Evolutionary conservation across 2,113 vertebrate genomes (phyloP).

Genomic region (Caranx ignobilis): DNA sequence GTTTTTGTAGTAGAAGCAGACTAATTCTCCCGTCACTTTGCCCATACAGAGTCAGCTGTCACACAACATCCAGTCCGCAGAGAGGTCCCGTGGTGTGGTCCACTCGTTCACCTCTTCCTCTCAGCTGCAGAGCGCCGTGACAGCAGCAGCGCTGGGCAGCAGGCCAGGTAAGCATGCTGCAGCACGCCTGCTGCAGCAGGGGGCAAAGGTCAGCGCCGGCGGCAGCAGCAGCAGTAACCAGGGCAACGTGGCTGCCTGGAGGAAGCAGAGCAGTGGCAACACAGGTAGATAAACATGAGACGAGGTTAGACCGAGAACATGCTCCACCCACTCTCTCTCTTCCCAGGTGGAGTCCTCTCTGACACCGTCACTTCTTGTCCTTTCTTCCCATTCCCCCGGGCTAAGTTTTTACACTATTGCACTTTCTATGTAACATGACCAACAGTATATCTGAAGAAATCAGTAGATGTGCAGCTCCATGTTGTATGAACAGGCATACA

Average conservation of each 20-base stretch:
- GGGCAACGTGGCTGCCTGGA: conserved; percentile 89
- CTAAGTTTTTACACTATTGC: background rate
- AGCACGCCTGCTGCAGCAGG: conserved; percentile 83
- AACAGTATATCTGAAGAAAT: too few species aligned
- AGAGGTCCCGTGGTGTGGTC: conserved; percentile 85
- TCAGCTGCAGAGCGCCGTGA: conserved; percentile 90
- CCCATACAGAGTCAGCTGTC: conserved; percentile 87
- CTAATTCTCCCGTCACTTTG: background rate
- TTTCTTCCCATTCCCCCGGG: background rate
- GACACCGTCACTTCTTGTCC: background rate
- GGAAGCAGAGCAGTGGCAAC: conserved; percentile 88
- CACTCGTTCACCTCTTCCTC: conserved; percentile 90
- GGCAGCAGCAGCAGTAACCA: conserved; percentile 82
- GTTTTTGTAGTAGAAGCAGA: background rate
- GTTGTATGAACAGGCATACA: too few species aligned
- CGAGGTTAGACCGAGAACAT: conserved; percentile 7
- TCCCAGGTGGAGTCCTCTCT: conserved; percentile 9
- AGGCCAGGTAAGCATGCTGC: conserved; percentile 91
- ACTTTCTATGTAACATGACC: too few species aligned
- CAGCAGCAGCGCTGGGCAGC: conserved; percentile 86
- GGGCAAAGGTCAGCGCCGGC: conserved; percentile 85
- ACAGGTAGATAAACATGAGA: conserved; percentile 86
- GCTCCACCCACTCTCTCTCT: conserved; percentile 8
- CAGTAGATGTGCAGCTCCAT: too few species aligned
- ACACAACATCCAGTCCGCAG: conserved; percentile 83